Conservation (phyloP, 2,797 vertebrate genomes). For the Leptoclinus maculatus region DNA sequence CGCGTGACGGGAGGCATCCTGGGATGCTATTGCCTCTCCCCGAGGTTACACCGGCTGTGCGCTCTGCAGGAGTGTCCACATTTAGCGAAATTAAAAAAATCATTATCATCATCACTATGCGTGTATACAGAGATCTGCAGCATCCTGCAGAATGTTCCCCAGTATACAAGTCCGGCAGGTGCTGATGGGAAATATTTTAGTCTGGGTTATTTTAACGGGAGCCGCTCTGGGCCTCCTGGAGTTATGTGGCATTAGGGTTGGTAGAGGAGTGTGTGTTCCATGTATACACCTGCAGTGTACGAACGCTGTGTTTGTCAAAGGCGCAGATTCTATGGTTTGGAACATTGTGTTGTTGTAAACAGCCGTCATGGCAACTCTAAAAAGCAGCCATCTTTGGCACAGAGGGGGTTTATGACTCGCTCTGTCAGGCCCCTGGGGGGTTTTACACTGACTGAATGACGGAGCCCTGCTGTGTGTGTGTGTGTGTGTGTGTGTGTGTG, state of each 20-base stretch:
- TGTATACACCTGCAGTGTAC: conserved; percentile 16
- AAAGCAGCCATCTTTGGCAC: conserved; percentile 32
- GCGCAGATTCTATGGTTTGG: not conserved
- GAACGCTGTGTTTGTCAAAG: conserved; percentile 32
- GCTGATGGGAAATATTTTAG: conserved; percentile 49
- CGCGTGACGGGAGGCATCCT: conserved; percentile 51
- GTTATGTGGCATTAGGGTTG: conserved; percentile 36
- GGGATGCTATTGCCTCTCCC: conserved; percentile 16
- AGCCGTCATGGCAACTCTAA: conserved; percentile 57
- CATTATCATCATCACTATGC: not conserved
- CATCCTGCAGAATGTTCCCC: not conserved
- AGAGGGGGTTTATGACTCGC: conserved; percentile 54
- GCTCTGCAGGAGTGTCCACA: not conserved
- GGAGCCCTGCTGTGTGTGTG: conserved; percentile 53
- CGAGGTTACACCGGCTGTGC: not conserved
- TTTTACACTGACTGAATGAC: conserved; percentile 69
- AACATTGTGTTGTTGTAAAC: conserved; percentile 46
- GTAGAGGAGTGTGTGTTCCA: conserved; percentile 15
- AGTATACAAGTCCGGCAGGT: conserved; percentile 27
- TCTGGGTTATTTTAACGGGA: conserved; percentile 59
- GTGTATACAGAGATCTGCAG: not conserved
- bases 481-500: conserved; percentile 32
- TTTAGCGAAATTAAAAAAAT: not conserved
- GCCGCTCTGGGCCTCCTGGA: conserved; percentile 33
- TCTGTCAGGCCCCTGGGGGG: conserved; percentile 55